A percentile compares a stretch with the other conserved stretches of the same genome.
Evolutionary conservation across 2,113 vertebrate genomes (phyloP).

Genomic region (Anguilla rostrata): DNA sequence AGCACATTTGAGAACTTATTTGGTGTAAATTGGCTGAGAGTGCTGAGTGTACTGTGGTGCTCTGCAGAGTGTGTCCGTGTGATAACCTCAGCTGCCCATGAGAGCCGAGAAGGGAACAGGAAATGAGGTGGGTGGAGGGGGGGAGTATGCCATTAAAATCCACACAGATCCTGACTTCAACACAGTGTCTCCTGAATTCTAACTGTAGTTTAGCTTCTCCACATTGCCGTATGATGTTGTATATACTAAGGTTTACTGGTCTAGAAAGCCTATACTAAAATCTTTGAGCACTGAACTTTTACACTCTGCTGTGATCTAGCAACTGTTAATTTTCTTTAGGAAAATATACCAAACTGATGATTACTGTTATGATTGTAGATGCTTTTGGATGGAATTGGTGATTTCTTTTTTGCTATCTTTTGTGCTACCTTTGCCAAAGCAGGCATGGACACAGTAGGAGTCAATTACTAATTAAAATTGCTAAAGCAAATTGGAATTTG

Average conservation of each 20-base stretch:
- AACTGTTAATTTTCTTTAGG: background rate
- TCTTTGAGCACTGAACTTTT: background rate
- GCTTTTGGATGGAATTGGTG: background rate
- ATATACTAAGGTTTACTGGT: too few relatives aligned
- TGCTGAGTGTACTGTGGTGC: background rate
- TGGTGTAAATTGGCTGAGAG: slow-evolving; percentile 10
- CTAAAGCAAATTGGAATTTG: too few relatives aligned
- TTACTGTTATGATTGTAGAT: background rate
- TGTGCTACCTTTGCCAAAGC: too few relatives aligned
- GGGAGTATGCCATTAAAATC: background rate
- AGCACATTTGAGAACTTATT: background rate
- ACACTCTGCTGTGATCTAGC: background rate
- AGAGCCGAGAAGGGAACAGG: background rate
- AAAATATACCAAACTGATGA: too few relatives aligned
- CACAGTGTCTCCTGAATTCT: background rate
- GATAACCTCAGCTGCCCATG: background rate
- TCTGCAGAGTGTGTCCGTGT: background rate
- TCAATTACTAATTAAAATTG: too few relatives aligned
- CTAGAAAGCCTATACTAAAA: background rate
- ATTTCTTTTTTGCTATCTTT: background rate
- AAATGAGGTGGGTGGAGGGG: background rate
- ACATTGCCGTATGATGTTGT: too few relatives aligned
- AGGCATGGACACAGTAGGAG: too few relatives aligned
- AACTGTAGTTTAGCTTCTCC: too few relatives aligned
- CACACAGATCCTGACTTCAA: slow-evolving; percentile 1